Evolutionary conservation across 2,113 vertebrate species (phyloP).

Genomic region (Nansenia antarctica): DNA sequence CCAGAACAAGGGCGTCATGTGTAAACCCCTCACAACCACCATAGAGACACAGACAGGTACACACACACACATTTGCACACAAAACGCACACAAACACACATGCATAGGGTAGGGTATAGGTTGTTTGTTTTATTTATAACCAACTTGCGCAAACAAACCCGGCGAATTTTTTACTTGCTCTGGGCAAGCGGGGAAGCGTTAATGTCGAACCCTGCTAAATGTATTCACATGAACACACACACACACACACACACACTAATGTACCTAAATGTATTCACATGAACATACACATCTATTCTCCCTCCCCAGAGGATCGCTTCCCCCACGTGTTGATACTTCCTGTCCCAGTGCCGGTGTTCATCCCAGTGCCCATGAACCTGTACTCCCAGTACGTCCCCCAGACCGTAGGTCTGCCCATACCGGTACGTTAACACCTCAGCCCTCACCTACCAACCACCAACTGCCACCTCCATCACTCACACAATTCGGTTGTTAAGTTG

Average conservation of each 20-base stretch:
- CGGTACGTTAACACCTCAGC: constrained; percentile 79
- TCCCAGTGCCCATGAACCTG: constrained; percentile 94
- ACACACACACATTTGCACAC: background rate
- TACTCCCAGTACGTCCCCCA: constrained; percentile 91
- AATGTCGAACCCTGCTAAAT: too few species aligned
- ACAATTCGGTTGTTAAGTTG: too few species aligned
- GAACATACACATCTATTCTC: too few species aligned
- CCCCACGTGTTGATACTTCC: constrained; percentile 85
- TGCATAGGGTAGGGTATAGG: too few species aligned
- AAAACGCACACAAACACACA: background rate
- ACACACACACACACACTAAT: too few species aligned
- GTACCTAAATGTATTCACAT: too few species aligned
- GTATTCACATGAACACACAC: too few species aligned
- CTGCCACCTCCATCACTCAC: background rate
- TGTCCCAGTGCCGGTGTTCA: constrained; percentile 90
- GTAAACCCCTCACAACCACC: constrained; percentile 86
- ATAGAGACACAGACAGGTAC: constrained; percentile 91
- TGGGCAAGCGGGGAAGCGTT: too few species aligned
- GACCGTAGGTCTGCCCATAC: constrained; percentile 86
- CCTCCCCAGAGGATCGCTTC: constrained; percentile 46
- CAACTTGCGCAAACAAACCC: too few species aligned
- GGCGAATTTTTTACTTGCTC: too few species aligned
- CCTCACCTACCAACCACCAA: background rate
- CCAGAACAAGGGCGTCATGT: constrained; percentile 93
- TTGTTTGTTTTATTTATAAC: too few species aligned